Base-by-base conservation (phyloP, 2,113 vertebrate species). In the Menidia beryllina region DNA sequence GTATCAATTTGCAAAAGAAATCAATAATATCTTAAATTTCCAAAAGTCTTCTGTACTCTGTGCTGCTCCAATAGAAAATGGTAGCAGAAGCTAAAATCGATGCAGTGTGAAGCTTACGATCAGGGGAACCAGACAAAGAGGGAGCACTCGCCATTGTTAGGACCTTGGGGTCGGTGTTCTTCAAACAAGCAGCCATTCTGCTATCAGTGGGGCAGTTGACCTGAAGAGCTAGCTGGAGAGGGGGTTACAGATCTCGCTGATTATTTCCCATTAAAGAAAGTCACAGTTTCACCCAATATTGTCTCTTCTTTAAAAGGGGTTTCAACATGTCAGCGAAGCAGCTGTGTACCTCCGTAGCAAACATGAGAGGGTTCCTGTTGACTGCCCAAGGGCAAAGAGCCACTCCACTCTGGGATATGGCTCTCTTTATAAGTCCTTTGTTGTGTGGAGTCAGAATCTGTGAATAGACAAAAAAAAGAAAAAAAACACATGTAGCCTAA, bases 381-480 rank as follows among this genome's bases (percentile, higher is more conserved):
- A 98, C 57, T 20, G 65, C 94, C 97, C 96, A 99, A 19, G 95
- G 88, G 77, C 93, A 93, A 11, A 95, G n/a, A 0, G 91, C 92
- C 0, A 96, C 94, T 0, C 97, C 97, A 0, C 97, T 99, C 91
- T 99, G 96, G 72, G 95, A 96, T 85, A 99, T 98, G 77, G 95
- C 97, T 83, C 96, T 91, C 65, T 83, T 95, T 85, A 98, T 82
- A 69, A 98, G 57, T 1, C 97, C 97, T 64, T 95, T 95, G 89
- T 95, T 99, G 88, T 96, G 88, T 0, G 97, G 97, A 9, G 89
- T 88, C 36, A 99, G 78, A 0, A 49, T 96, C 97, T 99, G 27
- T 41, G 6, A 36, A 6, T 21, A 26, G 11, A 63, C 10, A 66
- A 13, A n/a, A 26, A n/a, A 14, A n/a, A 19, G 4, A 47, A 34